phyloP scores from a whole-genome alignment of 2,888 invertebrate species.

The Psylliodes chrysocephalus region DNA sequence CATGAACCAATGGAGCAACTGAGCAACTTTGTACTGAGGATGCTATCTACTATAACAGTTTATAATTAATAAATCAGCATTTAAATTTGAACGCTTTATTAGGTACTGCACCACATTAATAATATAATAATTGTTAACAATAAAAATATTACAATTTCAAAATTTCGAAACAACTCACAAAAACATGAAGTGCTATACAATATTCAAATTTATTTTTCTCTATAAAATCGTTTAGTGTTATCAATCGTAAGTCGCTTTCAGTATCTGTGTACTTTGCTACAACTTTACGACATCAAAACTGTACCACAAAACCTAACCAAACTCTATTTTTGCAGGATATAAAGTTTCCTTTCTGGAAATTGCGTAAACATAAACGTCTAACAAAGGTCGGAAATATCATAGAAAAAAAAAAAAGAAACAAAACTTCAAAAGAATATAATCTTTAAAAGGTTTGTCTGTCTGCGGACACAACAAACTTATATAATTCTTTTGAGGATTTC shows the following conservation, averaged over 20 bases:
- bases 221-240: background rate
- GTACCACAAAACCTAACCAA: background rate
- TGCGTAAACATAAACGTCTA: slow-evolving; percentile 1
- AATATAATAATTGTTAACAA: no score
- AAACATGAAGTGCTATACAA: no score
- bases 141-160: no score
- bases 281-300: no score
- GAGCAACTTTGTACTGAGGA: no score
- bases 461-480: background rate
- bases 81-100: no score
- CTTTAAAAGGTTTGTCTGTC: background rate
- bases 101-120: no score
- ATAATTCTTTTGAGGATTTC: background rate
- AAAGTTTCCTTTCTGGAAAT: background rate
- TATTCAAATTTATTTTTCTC: background rate
- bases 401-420: background rate
- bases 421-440: background rate
- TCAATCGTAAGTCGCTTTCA: background rate
- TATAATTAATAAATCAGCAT: no score
- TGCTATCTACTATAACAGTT: no score
- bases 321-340: background rate
- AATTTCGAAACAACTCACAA: no score
- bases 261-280: background rate
- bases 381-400: background rate
- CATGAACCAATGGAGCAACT: no score